Conservation (phyloP, 2,888 invertebrate genomes). For the Vanessa cardui region DNA sequence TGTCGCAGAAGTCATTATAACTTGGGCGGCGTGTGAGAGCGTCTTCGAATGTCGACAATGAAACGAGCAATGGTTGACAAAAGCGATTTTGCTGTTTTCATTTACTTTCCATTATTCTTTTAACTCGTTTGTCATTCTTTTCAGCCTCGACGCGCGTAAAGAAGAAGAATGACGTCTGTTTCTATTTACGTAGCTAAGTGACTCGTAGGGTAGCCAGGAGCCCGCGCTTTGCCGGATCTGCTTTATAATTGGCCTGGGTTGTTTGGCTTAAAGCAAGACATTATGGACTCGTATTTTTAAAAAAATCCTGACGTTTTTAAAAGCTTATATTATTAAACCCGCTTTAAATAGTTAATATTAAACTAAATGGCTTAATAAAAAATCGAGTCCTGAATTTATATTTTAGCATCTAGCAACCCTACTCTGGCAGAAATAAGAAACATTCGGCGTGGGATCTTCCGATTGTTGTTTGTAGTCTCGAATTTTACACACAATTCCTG, state of each 20-base stretch:
- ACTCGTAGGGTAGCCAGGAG: conserved; percentile 42
- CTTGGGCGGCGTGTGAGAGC: conserved; percentile 29
- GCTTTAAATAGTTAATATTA: too few relatives aligned
- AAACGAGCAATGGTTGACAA: conserved; percentile 42
- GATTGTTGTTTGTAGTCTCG: conserved; percentile 38
- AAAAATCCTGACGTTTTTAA: too few relatives aligned
- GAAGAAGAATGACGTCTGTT: conserved; percentile 73
- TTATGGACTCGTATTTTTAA: too few relatives aligned
- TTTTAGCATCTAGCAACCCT: too few relatives aligned
- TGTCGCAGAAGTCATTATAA: conserved; percentile 40
- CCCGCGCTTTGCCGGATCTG: too few relatives aligned
- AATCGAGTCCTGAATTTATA: too few relatives aligned
- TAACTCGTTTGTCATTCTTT: conserved; percentile 79
- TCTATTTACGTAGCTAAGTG: conserved; percentile 73
- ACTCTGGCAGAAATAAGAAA: conserved; percentile 53
- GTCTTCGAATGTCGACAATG: conserved; percentile 23
- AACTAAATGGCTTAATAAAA: too few relatives aligned
- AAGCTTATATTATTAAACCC: too few relatives aligned
- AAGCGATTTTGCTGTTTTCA: conserved; percentile 78
- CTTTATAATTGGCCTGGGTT: too few relatives aligned
- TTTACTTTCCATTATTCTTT: conserved; percentile 80
- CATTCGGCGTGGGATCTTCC: conserved; percentile 32
- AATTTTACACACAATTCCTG: conserved; percentile 36
- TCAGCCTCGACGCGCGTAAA: conserved; percentile 64
- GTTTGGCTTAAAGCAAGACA: too few relatives aligned